Evolutionary conservation across 2,797 vertebrate genomes (phyloP).

Genomic region (Iguana delicatissima): DNA sequence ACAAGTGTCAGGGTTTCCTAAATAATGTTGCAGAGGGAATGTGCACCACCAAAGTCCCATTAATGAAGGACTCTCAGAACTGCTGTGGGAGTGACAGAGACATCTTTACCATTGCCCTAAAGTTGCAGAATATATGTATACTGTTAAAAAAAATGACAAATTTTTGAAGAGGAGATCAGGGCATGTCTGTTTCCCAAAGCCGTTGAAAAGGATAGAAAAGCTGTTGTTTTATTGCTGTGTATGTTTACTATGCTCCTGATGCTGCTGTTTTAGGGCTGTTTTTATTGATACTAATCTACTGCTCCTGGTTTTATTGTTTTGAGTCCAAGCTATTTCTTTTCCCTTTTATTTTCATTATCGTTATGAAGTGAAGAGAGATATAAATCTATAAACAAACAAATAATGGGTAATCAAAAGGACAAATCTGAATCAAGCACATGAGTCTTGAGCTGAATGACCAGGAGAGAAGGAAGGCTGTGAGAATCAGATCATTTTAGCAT

Average conservation of each 20-base stretch:
- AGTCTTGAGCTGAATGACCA: background rate
- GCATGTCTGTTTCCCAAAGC: background rate
- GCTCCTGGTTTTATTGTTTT: background rate
- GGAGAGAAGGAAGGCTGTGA: background rate
- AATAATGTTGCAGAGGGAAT: background rate
- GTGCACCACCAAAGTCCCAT: background rate
- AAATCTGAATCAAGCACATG: background rate
- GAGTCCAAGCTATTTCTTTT: background rate
- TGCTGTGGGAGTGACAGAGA: background rate
- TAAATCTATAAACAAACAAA: background rate
- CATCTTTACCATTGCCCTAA: background rate
- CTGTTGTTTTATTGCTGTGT: constrained; percentile 8
- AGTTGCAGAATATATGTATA: background rate
- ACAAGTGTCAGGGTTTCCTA: too few species aligned
- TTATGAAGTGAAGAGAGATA: background rate
- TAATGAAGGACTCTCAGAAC: background rate
- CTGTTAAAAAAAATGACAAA: background rate
- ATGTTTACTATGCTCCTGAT: constrained; percentile 9
- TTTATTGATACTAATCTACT: constrained; percentile 16
- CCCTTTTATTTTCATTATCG: constrained; percentile 16
- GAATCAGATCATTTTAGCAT: background rate
- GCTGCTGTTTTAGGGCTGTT: background rate
- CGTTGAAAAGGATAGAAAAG: constrained; percentile 7
- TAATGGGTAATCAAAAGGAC: background rate
- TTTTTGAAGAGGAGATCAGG: background rate